These are phyloP conservation scores for Muschampia plurimacula DNA, from an alignment of 2,888 invertebrate species.

Conservation along the genomic window DNA sequence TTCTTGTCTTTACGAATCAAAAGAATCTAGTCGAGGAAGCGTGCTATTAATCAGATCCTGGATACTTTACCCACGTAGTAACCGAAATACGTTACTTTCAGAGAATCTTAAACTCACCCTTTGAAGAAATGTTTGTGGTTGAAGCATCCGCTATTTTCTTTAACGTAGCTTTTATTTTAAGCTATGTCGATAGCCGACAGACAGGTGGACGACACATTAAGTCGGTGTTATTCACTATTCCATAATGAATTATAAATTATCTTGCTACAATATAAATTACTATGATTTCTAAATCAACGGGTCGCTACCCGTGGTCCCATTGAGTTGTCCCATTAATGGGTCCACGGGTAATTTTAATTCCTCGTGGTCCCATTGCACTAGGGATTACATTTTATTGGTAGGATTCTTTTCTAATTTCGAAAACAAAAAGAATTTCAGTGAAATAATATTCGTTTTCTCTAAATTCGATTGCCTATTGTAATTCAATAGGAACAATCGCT, in stretches of 20 bases:
- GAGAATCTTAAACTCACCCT: neutral
- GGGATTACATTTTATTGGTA: too few species aligned
- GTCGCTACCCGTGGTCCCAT: too few species aligned
- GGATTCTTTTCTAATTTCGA: too few species aligned
- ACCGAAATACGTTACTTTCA: constrained; percentile 16
- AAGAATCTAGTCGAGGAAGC: neutral
- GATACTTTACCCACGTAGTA: constrained; percentile 5
- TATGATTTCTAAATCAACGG: constrained; percentile 6
- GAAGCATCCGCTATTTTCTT: constrained; percentile 6
- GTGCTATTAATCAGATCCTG: constrained; percentile 2
- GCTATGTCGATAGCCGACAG: constrained; percentile 6
- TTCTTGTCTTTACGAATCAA: neutral
- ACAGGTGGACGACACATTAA: constrained; percentile 14
- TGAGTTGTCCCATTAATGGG: too few species aligned
- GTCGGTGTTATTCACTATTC: too few species aligned
- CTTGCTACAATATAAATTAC: constrained; percentile 14
- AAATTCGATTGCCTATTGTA: too few species aligned
- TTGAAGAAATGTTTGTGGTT: constrained; percentile 17
- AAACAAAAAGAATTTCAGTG: too few species aligned
- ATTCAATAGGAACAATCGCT: too few species aligned
- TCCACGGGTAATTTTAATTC: too few species aligned
- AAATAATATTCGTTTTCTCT: too few species aligned
- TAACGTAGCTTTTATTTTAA: constrained; percentile 18
- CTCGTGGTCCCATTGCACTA: too few species aligned
- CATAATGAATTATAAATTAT: neutral